Evolutionary conservation across 2,888 invertebrate species (phyloP).

Genomic region (Andrena dorsata): DNA sequence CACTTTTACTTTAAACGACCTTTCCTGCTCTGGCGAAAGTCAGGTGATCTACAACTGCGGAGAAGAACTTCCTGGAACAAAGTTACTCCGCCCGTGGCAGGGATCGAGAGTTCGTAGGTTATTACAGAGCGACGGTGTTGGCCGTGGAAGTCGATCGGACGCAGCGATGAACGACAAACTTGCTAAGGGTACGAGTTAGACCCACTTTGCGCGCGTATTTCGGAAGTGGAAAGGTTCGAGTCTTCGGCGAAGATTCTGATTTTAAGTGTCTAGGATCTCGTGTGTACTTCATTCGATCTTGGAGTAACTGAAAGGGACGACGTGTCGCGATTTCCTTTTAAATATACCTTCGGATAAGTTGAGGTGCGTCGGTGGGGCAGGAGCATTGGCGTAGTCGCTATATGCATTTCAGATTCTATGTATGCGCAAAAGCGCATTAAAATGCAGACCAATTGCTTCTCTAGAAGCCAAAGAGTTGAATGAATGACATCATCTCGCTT

Average conservation of each 20-base stretch:
- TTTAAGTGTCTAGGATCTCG: neutral
- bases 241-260: neutral
- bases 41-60: constrained; percentile 53
- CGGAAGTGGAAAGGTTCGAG: neutral
- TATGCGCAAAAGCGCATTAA: too few species aligned
- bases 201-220: constrained; percentile 6
- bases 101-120: constrained; percentile 58
- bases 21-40: constrained; percentile 38
- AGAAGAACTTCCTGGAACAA: constrained; percentile 56
- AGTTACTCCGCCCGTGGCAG: constrained; percentile 54
- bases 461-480: too few species aligned
- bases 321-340: too few species aligned
- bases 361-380: too few species aligned
- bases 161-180: constrained; percentile 34
- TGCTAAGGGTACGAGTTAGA: constrained; percentile 58
- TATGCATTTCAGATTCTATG: too few species aligned
- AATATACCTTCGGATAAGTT: too few species aligned
- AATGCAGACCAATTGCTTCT: too few species aligned
- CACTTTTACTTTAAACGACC: constrained; percentile 61
- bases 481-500: too few species aligned
- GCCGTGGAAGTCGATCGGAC: constrained; percentile 47
- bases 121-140: constrained; percentile 40
- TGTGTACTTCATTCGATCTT: neutral
- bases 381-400: too few species aligned
- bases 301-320: neutral